Conservation (phyloP, 2,888 invertebrate genomes). For the Dicranocentrus wangi region DNA sequence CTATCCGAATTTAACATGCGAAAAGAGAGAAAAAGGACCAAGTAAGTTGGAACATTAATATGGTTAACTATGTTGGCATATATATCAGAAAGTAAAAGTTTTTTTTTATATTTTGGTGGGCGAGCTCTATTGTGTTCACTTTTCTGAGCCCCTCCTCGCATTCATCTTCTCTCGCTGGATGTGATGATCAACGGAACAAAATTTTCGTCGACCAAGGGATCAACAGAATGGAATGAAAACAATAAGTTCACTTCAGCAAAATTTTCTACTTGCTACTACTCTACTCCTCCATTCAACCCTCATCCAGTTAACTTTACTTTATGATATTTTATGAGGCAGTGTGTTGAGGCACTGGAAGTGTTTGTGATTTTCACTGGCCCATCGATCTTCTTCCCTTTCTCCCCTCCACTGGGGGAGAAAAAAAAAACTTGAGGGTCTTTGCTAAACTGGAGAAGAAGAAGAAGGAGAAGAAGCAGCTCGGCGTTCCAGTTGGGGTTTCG, state of each 20-base stretch:
- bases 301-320: slow-evolving; percentile 39
- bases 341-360: background rate
- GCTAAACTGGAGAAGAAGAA: too few species aligned
- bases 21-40: too few species aligned
- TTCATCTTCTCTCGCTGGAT: background rate
- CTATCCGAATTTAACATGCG: too few species aligned
- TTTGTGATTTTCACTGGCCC: too few species aligned
- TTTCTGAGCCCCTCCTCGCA: background rate
- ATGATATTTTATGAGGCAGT: slow-evolving; percentile 48
- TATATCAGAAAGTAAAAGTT: slow-evolving; percentile 4
- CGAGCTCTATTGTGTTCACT: slow-evolving; percentile 5
- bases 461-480: too few species aligned
- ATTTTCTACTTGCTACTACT: too few species aligned
- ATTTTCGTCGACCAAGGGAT: slow-evolving; percentile 37
- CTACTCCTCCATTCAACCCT: slow-evolving; percentile 10
- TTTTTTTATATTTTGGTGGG: too few species aligned
- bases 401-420: too few species aligned
- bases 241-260: slow-evolving; percentile 46
- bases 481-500: too few species aligned
- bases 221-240: slow-evolving; percentile 45
- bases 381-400: background rate
- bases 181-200: slow-evolving; percentile 20
- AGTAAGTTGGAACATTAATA: too few species aligned
- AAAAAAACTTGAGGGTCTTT: too few species aligned
- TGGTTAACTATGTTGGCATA: too few species aligned